Base-by-base conservation (phyloP, 2,888 invertebrate species). In the Ptilodon capucinus region DNA sequence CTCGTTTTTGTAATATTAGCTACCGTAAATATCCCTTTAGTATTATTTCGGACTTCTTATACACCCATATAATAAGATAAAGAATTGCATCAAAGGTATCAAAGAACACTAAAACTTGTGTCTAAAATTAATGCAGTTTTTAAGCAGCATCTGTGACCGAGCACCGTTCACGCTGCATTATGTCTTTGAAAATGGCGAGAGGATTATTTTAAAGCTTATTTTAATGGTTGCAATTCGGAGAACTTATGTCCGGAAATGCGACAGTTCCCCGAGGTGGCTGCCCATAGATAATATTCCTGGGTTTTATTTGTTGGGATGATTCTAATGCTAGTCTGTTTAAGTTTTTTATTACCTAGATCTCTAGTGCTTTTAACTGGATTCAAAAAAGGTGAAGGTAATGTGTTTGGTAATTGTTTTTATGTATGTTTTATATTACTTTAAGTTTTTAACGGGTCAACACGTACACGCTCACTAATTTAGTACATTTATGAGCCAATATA, bases 191-290 rank as follows among this genome's bases (percentile, higher is more conserved):
- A 72, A 65, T 72, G 61, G 59, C 64, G 61, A 62, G 65, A 57
- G 74, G 76, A 81, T 79, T 81, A 80, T 78, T 79, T 79, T 77
- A 77, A 79, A 80, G 76, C 76, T 76, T 66, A 79, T 74, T 78
- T 78, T 80, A 81, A 81, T 77, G 70, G 75, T 54, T 47, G 61
- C 74, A 61, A 74, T 76, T 76, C 62, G 51, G 58, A 62, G 56
- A 68, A 70, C 58, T 71, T 68, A 74, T 68, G 71, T 58, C 64
- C 57, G 64, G 59, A 69, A 63, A 66, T 68, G 61, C 58, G 60
- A 64, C 64, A 61, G 55, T 62, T 51, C 60, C 61, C 60, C 43
- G 64, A 60, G 68, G 64, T 64, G 57, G 56, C 55, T 57, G 45
- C 52, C 42, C 42, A 40, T 42, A 43, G 49, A 57, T 52, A 64